These are phyloP conservation scores for Sipunculus nudus DNA, from an alignment of 2,888 invertebrate species.

Conservation along the genomic window DNA sequence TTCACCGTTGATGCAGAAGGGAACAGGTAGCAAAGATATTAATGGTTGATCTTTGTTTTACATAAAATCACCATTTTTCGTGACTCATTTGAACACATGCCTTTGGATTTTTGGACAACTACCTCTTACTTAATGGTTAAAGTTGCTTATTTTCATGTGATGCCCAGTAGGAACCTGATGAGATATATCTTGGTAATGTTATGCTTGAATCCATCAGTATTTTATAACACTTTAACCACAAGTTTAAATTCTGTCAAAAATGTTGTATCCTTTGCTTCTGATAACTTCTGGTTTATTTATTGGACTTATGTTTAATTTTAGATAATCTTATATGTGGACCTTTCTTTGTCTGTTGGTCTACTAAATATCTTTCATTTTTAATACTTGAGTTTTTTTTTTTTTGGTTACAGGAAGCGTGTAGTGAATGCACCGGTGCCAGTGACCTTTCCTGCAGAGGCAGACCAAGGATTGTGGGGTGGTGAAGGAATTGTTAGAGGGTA, in stretches of 20 bases:
- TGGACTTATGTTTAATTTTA: neutral
- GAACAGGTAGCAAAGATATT: conserved; percentile 3
- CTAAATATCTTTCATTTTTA: neutral
- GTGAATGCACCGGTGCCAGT: conserved; percentile 73
- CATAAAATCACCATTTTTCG: neutral
- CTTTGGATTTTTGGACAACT: too few relatives aligned
- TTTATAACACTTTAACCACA: too few relatives aligned
- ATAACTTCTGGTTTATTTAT: neutral
- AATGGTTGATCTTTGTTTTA: neutral
- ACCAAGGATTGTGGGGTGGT: conserved; percentile 94
- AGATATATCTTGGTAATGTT: too few relatives aligned
- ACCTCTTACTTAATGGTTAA: too few relatives aligned
- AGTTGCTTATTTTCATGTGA: too few relatives aligned
- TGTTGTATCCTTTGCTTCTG: neutral
- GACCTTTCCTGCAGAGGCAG: conserved; percentile 80
- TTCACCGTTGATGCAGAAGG: conserved; percentile 38
- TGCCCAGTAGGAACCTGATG: too few relatives aligned
- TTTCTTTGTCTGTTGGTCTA: neutral
- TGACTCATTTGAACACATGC: too few relatives aligned
- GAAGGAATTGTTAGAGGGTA: conserved; percentile 93
- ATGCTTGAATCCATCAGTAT: too few relatives aligned
- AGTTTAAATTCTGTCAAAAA: neutral
- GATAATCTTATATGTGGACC: neutral
- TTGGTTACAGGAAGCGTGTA: conserved; percentile 47
- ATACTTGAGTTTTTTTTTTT: neutral